Evolutionary conservation across 64 coral and sea anemone species (phyloP).

Genomic region (Orbicella faveolata): DNA sequence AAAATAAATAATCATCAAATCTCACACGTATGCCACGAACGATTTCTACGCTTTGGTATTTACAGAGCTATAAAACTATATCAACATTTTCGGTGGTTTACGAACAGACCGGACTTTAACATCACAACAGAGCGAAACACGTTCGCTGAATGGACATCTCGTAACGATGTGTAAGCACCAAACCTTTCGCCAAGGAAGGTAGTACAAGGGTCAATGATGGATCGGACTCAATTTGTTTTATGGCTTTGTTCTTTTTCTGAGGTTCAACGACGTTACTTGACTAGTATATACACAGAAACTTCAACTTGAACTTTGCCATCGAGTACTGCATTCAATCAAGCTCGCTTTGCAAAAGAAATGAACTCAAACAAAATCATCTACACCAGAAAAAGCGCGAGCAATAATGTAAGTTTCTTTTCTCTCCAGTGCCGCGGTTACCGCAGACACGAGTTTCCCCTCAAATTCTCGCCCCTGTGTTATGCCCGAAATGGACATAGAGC

Average conservation of each 20-base stretch:
- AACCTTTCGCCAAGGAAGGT: not conserved
- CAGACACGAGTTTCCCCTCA: not conserved
- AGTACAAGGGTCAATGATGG: not conserved
- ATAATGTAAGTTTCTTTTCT: not conserved
- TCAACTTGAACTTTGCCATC: constrained; percentile 1
- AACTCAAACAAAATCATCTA: not conserved
- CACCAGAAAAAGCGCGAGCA: too few relatives aligned
- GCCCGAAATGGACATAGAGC: not conserved
- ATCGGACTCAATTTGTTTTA: not conserved
- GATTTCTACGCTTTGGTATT: not conserved
- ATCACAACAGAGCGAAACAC: not conserved
- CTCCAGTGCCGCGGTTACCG: not conserved
- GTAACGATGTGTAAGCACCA: not conserved
- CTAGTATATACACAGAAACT: too few relatives aligned
- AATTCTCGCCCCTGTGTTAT: not conserved
- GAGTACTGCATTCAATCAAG: not conserved
- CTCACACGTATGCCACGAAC: constrained; percentile 35
- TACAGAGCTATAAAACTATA: constrained; percentile 26
- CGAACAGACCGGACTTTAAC: not conserved
- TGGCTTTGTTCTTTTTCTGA: too few relatives aligned
- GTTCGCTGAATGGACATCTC: not conserved
- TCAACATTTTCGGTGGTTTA: not conserved
- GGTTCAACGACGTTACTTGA: too few relatives aligned
- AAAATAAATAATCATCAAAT: constrained; percentile 46
- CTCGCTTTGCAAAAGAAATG: not conserved